phyloP scores from a whole-genome alignment of 2,797 vertebrate species.

The Cirrhinus molitorella region DNA sequence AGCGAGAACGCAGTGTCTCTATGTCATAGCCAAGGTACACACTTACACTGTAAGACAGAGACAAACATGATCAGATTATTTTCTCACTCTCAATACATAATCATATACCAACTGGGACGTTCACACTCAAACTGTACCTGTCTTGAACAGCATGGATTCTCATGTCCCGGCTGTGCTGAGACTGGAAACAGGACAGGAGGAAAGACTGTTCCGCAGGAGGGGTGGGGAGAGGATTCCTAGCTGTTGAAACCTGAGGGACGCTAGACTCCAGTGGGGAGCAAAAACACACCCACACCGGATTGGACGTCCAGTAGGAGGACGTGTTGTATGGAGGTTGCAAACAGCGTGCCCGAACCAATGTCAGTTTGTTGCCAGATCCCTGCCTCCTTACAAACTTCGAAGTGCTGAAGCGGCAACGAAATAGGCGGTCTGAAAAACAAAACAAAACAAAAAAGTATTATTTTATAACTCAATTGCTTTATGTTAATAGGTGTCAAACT shows the following conservation, averaged over 20 bases:
- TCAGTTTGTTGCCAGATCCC: slow-evolving; percentile 79
- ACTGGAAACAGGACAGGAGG: slow-evolving; percentile 80
- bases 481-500: neutral
- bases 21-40: slow-evolving; percentile 81
- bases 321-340: slow-evolving; percentile 72
- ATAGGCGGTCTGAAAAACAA: slow-evolving; percentile 75
- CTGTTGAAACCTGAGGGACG: slow-evolving; percentile 43
- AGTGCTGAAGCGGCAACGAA: slow-evolving; percentile 84
- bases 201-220: slow-evolving; percentile 74
- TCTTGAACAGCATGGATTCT: slow-evolving; percentile 76
- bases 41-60: slow-evolving; percentile 70
- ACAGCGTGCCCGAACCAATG: slow-evolving; percentile 79
- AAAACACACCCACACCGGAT: slow-evolving; percentile 82
- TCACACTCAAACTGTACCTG: slow-evolving; percentile 67
- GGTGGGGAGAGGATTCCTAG: slow-evolving; percentile 69
- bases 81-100: neutral
- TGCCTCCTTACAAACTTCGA: slow-evolving; percentile 82
- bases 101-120: neutral
- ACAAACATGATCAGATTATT: neutral
- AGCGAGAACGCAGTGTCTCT: slow-evolving; percentile 76
- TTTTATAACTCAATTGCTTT: neutral
- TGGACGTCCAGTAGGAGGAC: slow-evolving; percentile 81
- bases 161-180: slow-evolving; percentile 77
- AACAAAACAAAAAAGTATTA: neutral
- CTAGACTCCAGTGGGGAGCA: slow-evolving; percentile 77